These are phyloP conservation scores for Myocastor coypus DNA, from an alignment of 2,113 vertebrate genomes.

Conservation along the genomic window DNA sequence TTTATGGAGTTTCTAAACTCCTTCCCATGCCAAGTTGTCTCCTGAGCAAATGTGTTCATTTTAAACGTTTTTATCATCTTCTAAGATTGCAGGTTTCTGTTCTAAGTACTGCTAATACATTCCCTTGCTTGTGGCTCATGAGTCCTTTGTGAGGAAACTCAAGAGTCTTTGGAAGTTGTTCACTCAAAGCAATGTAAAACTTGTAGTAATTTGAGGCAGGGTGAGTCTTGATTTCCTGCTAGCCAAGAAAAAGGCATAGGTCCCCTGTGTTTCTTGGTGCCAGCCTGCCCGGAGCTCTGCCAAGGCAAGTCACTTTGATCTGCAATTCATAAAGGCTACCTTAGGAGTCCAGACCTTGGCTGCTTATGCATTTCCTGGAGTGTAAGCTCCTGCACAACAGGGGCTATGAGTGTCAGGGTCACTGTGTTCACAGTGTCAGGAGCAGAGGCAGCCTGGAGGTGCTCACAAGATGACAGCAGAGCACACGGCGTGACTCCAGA, in stretches of 20 bases:
- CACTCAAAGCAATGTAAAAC: background rate
- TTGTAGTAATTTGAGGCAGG: background rate
- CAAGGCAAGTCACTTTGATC: background rate
- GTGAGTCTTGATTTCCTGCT: constrained; percentile 22
- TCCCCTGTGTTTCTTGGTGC: background rate
- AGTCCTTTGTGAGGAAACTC: background rate
- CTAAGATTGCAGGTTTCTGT: constrained; percentile 29
- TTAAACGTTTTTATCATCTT: background rate
- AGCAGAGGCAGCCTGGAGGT: fast-evolving
- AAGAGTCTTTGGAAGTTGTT: constrained; percentile 49
- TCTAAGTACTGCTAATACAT: background rate
- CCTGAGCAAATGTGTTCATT: background rate
- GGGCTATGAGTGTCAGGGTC: background rate
- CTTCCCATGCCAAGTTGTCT: background rate
- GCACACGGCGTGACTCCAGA: background rate
- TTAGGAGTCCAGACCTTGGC: background rate
- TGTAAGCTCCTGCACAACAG: background rate
- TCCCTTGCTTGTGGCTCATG: constrained; percentile 4
- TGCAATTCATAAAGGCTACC: background rate
- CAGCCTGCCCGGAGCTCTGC: background rate
- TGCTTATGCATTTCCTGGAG: constrained; percentile 31
- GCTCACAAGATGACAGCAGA: background rate
- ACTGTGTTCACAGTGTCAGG: background rate
- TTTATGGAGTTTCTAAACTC: constrained; percentile 33
- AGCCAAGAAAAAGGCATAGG: background rate